These are phyloP conservation scores for Grammomys dolichurus DNA, from an alignment of 2,113 vertebrate species.

Conservation along the genomic window DNA sequence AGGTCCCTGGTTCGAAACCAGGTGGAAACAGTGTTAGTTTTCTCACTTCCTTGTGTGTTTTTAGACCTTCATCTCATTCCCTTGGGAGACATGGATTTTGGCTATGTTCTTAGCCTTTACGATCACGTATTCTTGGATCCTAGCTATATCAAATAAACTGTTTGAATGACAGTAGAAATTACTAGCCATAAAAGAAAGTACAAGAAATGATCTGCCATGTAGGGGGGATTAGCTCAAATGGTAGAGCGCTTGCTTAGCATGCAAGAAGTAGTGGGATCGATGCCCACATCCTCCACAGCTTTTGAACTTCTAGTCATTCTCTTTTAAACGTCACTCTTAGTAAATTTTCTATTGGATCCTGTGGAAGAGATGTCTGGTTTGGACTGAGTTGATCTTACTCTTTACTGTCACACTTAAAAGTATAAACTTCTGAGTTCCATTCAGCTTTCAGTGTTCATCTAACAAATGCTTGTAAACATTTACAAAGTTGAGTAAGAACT, in stretches of 20 bases:
- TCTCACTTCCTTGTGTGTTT: not conserved
- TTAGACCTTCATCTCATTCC: not conserved
- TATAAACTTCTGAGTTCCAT: not conserved
- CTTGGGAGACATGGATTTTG: too few relatives aligned
- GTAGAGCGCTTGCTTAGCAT: not conserved
- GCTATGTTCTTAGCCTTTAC: too few relatives aligned
- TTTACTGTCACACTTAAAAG: not conserved
- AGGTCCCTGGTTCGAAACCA: not conserved
- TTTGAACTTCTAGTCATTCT: not conserved
- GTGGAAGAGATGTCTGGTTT: not conserved
- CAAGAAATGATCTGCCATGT: accelerated
- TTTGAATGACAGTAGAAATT: not conserved
- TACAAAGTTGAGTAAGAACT: not conserved
- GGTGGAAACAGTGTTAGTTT: not conserved
- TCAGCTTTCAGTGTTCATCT: too few relatives aligned
- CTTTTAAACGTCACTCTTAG: not conserved
- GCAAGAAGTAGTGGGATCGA: not conserved
- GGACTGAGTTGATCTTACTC: not conserved
- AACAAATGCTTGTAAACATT: not conserved
- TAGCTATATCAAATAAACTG: accelerated
- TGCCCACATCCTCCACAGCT: not conserved
- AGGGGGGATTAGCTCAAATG: not conserved
- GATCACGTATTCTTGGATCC: accelerated
- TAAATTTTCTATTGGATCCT: not conserved
- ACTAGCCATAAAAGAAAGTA: not conserved